A percentile compares a stretch with the other conserved stretches of the same genome.
phyloP scores from a whole-genome alignment of 2,113 vertebrate species.

The Blennius ocellaris region DNA sequence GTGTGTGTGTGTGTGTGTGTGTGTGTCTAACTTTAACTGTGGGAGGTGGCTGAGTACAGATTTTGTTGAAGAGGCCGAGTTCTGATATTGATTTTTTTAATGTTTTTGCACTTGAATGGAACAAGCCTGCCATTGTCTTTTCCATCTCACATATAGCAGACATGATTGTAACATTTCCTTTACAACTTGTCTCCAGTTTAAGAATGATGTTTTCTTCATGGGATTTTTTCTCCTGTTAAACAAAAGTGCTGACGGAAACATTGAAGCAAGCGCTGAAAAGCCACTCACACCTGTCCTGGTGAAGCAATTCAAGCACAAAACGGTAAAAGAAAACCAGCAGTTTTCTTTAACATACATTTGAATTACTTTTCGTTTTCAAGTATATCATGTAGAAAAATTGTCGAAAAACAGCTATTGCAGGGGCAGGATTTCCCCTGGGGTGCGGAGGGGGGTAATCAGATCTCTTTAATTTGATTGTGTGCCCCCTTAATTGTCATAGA shows the following conservation, averaged over 20 bases:
- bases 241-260: conserved; percentile 50
- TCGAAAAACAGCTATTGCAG: no score
- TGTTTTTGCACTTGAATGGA: background rate
- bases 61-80: conserved; percentile 15
- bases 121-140: background rate
- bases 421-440: no score
- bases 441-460: no score
- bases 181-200: conserved; percentile 28
- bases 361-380: background rate
- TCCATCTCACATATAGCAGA: conserved; percentile 8
- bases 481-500: no score
- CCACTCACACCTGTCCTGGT: conserved; percentile 35
- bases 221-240: background rate
- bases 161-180: background rate
- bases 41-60: conserved; percentile 7
- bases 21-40: no score
- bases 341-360: background rate
- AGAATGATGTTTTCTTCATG: conserved; percentile 33
- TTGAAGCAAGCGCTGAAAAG: conserved; percentile 36
- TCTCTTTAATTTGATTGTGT: no score
- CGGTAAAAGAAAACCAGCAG: background rate
- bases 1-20: background rate
- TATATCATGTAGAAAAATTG: no score
- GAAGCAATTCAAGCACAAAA: background rate
- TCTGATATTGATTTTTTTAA: conserved; percentile 23